These are phyloP conservation scores for Cuculus canorus DNA, from an alignment of 2,797 vertebrate species.

Conservation along the genomic window DNA sequence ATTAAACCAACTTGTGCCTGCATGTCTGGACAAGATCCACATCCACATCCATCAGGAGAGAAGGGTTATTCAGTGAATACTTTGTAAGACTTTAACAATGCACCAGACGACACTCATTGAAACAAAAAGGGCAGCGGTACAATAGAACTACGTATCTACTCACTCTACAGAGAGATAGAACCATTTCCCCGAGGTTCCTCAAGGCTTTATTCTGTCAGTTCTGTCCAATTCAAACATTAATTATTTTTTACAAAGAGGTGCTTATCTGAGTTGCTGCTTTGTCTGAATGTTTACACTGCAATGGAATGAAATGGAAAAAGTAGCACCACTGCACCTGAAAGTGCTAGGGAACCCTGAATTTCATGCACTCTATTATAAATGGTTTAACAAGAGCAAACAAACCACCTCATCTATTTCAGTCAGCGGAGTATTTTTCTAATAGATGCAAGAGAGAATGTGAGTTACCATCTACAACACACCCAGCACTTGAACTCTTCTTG, in stretches of 20 bases:
- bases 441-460: background rate
- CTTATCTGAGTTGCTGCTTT: background rate
- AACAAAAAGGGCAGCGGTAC: background rate
- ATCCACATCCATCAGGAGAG: rapidly evolving
- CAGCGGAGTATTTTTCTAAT: background rate
- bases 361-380: background rate
- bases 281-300: background rate
- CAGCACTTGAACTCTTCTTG: background rate
- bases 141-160: background rate
- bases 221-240: background rate
- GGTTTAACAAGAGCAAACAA: background rate
- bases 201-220: background rate
- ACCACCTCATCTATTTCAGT: background rate
- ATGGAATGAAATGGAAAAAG: background rate
- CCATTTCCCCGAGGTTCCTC: background rate
- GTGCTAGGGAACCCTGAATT: background rate
- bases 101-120: background rate
- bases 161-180: background rate
- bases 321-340: background rate
- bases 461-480: background rate
- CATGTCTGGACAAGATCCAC: too few relatives aligned
- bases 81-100: background rate
- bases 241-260: background rate
- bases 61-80: background rate
- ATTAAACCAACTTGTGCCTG: background rate